Evolutionary conservation across 2,888 invertebrate genomes (phyloP).

Genomic region (Drosophila quinaria): DNA sequence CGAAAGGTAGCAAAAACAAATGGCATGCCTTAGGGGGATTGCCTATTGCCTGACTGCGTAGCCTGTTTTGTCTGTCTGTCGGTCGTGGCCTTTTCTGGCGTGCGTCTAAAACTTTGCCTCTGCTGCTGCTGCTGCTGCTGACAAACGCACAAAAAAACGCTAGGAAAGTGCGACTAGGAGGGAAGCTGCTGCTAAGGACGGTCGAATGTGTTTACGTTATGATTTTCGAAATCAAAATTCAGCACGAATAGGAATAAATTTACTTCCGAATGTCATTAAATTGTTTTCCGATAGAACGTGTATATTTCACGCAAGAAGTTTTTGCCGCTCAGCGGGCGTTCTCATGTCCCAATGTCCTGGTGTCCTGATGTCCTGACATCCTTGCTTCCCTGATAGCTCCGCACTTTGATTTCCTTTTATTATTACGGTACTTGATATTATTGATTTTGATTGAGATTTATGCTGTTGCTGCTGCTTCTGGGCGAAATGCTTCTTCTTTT

Average conservation of each 20-base stretch:
- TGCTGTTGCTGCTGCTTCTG: conserved; percentile 45
- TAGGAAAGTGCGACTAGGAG: not conserved
- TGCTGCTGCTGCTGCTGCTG: conserved; percentile 35
- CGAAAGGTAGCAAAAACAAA: conserved; percentile 69
- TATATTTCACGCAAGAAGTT: conserved; percentile 78
- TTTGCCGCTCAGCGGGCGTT: conserved; percentile 40
- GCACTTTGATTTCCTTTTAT: conserved; percentile 69
- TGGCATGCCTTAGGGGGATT: conserved; percentile 72
- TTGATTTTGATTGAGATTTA: conserved; percentile 83
- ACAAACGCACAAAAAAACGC: conserved; percentile 58
- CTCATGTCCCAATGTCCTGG: conserved; percentile 10
- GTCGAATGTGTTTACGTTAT: conserved; percentile 76
- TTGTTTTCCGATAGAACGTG: conserved; percentile 84
- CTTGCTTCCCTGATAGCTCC: conserved; percentile 35
- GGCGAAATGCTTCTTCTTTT: conserved; percentile 9
- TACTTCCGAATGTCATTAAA: conserved; percentile 85
- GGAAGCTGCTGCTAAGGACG: conserved; percentile 36
- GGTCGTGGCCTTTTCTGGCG: conserved; percentile 5
- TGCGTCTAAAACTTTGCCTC: conserved; percentile 45
- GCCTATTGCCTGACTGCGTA: conserved; percentile 29
- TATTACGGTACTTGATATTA: conserved; percentile 81
- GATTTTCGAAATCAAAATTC: conserved; percentile 84
- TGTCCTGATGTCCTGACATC: conserved; percentile 28
- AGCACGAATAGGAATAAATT: conserved; percentile 83
- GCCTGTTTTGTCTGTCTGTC: not conserved